Evolutionary conservation across 1,140 invertebrate genomes (phyloP), one percentile per base, ranked within the genome.

Genomic region (Phenacoccus solenopsis): DNA sequence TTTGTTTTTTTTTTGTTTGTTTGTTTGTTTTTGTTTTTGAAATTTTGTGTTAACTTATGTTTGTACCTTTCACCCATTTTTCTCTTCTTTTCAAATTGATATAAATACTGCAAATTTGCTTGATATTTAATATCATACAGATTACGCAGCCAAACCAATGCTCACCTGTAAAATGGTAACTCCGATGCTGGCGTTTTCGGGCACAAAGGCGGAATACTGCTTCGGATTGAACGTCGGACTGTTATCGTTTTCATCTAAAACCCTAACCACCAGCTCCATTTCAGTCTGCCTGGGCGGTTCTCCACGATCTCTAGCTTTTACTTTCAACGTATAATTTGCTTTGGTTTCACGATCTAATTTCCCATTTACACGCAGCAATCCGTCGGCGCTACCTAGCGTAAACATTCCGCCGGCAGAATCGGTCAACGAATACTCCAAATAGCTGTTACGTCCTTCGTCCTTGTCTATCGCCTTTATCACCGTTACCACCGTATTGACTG

Each of bases 201-300:
- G 86, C 9, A 97, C 87, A 0, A 88, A 89, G 1, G 90, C 88
- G 35, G 88, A 90, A 76, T 97, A 98, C 74, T 91, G 88, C 74
- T 87, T 87, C 0, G 90, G 90, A 78, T 92, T 88, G 79, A 98
- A 98, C 5, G 90, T 83, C 0, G 96, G 95, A 72, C 87, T 88
- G 78, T 98, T 96, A 78, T 98, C 95, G 78, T 98, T 98, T 77
- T 93, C 90, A 77, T 98, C 95, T 25, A 91, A 79, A 28, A 98
- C 85, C 67, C 84, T 81, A 5, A 98, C 86, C 9, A 82, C 80
- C 22, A 98, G 81, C 61, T 84, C 83, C 3, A 86, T 84, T 56
- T 85, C 84, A 0, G 89, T 88, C 0, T 85, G 84, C 75, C 87
- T 84, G 0, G 91, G 83, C 0, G 93, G 93, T 71, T 91, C 89